A percentile compares a stretch with the other conserved stretches of the same genome.
phyloP scores from a whole-genome alignment of 1,140 invertebrate species.

The Drosophila littoralis region DNA sequence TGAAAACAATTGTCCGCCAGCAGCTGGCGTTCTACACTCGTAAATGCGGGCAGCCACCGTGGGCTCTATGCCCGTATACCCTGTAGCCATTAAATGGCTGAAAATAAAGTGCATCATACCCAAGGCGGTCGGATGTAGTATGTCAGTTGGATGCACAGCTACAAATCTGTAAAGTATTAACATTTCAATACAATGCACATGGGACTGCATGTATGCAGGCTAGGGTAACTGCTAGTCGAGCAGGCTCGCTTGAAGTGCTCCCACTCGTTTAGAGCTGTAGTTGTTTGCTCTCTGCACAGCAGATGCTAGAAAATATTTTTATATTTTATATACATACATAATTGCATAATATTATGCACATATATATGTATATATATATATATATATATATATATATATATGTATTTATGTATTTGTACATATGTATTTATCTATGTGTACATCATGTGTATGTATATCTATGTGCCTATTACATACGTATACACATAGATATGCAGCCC shows the following conservation, averaged over 20 bases:
- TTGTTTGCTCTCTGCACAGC: not conserved
- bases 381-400: not conserved
- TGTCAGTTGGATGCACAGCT: too few species aligned
- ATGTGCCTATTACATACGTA: not conserved
- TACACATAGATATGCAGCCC: not conserved
- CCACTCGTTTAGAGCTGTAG: not conserved
- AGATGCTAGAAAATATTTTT: constrained; percentile 8
- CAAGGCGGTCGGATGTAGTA: too few species aligned
- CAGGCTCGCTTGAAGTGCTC: not conserved
- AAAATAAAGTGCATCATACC: too few species aligned
- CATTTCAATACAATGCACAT: too few species aligned
- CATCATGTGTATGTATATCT: too few species aligned
- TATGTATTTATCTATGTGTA: not conserved
- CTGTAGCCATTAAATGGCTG: not conserved
- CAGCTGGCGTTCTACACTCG: not conserved
- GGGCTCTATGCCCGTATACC: not conserved
- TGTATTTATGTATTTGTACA: not conserved
- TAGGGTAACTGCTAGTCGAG: not conserved
- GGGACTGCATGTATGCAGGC: not conserved
- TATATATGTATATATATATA: not conserved
- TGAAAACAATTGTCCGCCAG: constrained; percentile 18
- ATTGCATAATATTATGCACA: constrained; percentile 4
- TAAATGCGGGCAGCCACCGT: not conserved
- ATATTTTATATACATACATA: constrained; percentile 14
- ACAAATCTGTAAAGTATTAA: too few species aligned